These are phyloP conservation scores for Macrotrachela quadricornifera DNA, from an alignment of 1,140 invertebrate species.

Conservation along the genomic window DNA sequence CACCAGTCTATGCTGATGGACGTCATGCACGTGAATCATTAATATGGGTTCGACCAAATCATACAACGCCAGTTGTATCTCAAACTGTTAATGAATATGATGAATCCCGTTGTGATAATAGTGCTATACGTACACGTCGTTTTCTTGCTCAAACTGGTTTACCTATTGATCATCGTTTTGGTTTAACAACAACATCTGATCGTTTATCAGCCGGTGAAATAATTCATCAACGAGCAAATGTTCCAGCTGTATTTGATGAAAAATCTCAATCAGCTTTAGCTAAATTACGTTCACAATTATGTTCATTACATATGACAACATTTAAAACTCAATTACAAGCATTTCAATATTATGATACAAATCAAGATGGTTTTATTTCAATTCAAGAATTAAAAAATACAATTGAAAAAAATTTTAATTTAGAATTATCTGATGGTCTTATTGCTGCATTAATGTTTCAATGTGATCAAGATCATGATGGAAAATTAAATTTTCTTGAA, in stretches of 20 bases:
- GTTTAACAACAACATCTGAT: constrained; percentile 22
- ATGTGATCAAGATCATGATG: constrained; percentile 24
- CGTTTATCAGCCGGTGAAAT: constrained; percentile 26
- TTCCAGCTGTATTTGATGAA: constrained; percentile 11
- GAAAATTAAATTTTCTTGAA: constrained; percentile 24
- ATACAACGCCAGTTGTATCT: too few relatives aligned
- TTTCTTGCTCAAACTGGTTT: too few relatives aligned
- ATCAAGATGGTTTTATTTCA: constrained; percentile 19
- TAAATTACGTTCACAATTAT: constrained; percentile 24
- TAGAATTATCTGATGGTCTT: constrained; percentile 23
- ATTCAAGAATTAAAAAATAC: constrained; percentile 18
- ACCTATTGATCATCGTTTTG: constrained; percentile 23
- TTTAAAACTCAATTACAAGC: constrained; percentile 22
- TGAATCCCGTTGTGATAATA: too few relatives aligned
- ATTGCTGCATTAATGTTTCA: constrained; percentile 22
- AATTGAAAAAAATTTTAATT: constrained; percentile 18
- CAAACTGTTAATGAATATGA: too few relatives aligned
- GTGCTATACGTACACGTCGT: too few relatives aligned
- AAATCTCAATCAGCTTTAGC: constrained; percentile 21
- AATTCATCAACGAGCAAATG: constrained; percentile 18
- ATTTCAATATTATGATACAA: constrained; percentile 25
- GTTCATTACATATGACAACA: constrained; percentile 26
- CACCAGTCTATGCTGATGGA: constrained; percentile 25
- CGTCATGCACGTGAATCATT: constrained; percentile 15
- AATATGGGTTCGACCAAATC: constrained; percentile 14